Percentiles rank a stretch among this genome's conserved stretches.
These are phyloP conservation scores for Ceratosolen solmsi DNA, from an alignment of 1,140 invertebrate species.

Conservation along the genomic window DNA sequence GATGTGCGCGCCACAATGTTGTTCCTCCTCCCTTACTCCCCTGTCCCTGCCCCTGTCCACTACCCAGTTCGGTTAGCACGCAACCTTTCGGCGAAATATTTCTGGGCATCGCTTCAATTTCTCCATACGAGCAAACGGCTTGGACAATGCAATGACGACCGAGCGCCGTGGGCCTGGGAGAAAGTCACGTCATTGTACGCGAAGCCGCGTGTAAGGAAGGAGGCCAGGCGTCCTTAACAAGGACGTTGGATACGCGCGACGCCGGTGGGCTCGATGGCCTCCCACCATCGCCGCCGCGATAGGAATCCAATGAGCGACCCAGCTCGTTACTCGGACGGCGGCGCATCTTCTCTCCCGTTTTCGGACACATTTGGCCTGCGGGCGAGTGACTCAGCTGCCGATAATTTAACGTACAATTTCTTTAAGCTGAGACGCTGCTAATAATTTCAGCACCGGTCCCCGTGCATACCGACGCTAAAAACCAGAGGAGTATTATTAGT, in stretches of 20 bases:
- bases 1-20: background rate
- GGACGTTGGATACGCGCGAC: conserved; percentile 31
- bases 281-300: background rate
- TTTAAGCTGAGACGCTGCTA: background rate
- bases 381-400: background rate
- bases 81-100: background rate
- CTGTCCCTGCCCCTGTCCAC: too few relatives aligned
- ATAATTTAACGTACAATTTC: background rate
- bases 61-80: too few relatives aligned
- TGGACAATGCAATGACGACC: too few relatives aligned
- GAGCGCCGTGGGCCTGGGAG: background rate
- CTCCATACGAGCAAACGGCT: too few relatives aligned
- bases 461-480: background rate
- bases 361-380: background rate
- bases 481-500: background rate
- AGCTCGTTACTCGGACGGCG: background rate
- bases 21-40: background rate
- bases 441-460: background rate
- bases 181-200: background rate
- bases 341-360: background rate
- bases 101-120: background rate
- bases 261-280: conserved; percentile 8
- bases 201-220: background rate
- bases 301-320: background rate
- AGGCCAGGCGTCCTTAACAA: conserved; percentile 35